These are phyloP conservation scores for Dufourea novaeangliae DNA, from an alignment of 1,140 invertebrate genomes.

Conservation along the genomic window DNA sequence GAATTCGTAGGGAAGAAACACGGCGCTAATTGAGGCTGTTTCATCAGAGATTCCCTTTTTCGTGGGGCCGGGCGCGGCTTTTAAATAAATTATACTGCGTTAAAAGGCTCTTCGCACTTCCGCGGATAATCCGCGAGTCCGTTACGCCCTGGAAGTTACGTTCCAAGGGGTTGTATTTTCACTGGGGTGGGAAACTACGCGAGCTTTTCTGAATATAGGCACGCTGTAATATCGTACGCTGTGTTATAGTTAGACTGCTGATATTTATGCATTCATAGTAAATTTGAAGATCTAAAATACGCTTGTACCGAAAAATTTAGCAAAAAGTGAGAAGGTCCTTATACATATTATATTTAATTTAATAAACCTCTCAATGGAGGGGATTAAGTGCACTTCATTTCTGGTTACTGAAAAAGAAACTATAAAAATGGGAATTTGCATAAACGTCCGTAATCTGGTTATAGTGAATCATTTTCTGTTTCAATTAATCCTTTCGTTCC, in stretches of 20 bases:
- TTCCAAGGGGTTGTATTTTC: conserved; percentile 12
- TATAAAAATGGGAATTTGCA: too few species aligned
- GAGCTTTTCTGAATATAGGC: conserved; percentile 26
- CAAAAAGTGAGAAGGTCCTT: too few species aligned
- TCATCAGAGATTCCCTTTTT: conserved; percentile 63
- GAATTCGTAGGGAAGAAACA: conserved; percentile 60
- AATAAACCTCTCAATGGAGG: too few species aligned
- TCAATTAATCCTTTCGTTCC: too few species aligned
- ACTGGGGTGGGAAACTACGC: neutral
- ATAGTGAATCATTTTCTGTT: conserved; percentile 32
- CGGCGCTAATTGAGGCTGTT: conserved; percentile 69
- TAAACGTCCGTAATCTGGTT: too few species aligned
- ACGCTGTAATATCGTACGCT: neutral
- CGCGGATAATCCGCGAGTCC: conserved; percentile 64
- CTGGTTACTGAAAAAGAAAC: too few species aligned
- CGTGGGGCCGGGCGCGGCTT: conserved; percentile 52
- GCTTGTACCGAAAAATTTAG: too few species aligned
- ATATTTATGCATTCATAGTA: too few species aligned
- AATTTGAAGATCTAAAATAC: too few species aligned
- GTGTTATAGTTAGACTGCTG: too few species aligned
- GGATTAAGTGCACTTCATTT: too few species aligned
- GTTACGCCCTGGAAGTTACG: conserved; percentile 53
- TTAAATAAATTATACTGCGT: conserved; percentile 71
- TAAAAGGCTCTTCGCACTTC: conserved; percentile 72
- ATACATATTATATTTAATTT: too few species aligned